Evolutionary conservation across 35 echinoderm and acorn worm species (phyloP).

Genomic region (Holothuria glaberrima): DNA sequence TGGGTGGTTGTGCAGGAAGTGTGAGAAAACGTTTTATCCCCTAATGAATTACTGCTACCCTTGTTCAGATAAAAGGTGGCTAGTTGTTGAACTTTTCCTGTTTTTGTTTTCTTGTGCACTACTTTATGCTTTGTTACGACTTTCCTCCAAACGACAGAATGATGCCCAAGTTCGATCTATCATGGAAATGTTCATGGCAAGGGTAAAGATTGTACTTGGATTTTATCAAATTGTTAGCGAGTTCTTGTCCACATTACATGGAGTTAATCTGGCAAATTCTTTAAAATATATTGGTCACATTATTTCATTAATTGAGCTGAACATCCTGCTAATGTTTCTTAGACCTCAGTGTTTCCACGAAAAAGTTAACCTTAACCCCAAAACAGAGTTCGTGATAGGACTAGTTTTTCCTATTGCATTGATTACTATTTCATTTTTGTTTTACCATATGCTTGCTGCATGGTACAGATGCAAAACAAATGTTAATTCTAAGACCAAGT

Average conservation of each 20-base stretch:
- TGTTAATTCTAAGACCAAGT: background rate
- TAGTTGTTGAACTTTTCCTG: background rate
- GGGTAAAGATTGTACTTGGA: constrained; percentile 35
- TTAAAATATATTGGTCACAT: background rate
- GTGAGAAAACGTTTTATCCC: background rate
- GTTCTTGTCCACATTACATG: background rate
- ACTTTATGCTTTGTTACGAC: background rate
- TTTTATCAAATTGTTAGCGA: constrained; percentile 44
- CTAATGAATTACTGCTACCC: background rate
- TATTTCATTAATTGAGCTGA: background rate
- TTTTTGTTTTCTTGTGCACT: background rate
- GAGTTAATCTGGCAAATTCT: background rate
- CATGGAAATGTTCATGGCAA: background rate
- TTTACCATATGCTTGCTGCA: background rate
- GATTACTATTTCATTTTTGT: background rate
- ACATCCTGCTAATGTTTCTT: background rate
- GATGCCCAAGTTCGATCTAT: background rate
- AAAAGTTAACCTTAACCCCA: background rate
- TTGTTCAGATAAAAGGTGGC: background rate
- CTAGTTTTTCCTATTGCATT: background rate
- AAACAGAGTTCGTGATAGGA: constrained; percentile 23
- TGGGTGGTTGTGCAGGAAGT: constrained; percentile 35
- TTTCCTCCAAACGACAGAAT: background rate
- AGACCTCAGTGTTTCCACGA: constrained; percentile 7
- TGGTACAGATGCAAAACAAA: background rate